These are phyloP conservation scores for Falcunculus frontatus DNA, from an alignment of 2,113 vertebrate genomes.

Conservation along the genomic window DNA sequence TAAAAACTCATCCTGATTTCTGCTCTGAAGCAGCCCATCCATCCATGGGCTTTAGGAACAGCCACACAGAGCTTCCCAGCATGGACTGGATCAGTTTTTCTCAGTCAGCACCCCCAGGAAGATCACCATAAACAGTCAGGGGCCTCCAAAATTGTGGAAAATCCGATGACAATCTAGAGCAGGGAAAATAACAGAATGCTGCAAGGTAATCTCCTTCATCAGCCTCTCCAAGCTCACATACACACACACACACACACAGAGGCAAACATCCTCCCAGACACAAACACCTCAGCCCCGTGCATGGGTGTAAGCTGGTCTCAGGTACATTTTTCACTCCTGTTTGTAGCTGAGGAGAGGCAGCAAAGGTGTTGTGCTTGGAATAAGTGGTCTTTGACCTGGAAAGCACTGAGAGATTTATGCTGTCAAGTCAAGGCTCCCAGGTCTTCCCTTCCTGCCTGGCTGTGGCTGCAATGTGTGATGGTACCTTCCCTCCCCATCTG, in stretches of 20 bases:
- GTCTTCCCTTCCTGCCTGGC: not conserved
- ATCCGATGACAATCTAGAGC: not conserved
- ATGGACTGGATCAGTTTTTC: not conserved
- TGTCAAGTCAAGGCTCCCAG: fast-evolving
- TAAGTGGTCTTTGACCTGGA: not conserved
- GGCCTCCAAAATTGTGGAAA: not conserved
- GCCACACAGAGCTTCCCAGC: not conserved
- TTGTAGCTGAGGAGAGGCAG: not conserved
- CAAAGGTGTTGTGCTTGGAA: not conserved
- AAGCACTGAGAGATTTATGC: not conserved
- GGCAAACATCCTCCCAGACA: not conserved
- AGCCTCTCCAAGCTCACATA: not conserved
- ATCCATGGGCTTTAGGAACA: not conserved
- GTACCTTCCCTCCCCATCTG: not conserved
- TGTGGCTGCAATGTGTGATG: not conserved
- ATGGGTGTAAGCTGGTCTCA: not conserved
- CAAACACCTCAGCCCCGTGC: not conserved
- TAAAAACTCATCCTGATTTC: not conserved
- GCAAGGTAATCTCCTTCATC: not conserved
- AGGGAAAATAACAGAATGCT: conserved; percentile 1
- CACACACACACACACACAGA: not conserved
- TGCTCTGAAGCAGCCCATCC: not conserved
- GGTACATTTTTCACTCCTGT: not conserved
- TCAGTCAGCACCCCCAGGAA: not conserved
- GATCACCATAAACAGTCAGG: not conserved